Percentiles rank a stretch among this genome's conserved stretches.
Conservation (phyloP, 2,113 vertebrate species). For the Pollachius pollachius region DNA sequence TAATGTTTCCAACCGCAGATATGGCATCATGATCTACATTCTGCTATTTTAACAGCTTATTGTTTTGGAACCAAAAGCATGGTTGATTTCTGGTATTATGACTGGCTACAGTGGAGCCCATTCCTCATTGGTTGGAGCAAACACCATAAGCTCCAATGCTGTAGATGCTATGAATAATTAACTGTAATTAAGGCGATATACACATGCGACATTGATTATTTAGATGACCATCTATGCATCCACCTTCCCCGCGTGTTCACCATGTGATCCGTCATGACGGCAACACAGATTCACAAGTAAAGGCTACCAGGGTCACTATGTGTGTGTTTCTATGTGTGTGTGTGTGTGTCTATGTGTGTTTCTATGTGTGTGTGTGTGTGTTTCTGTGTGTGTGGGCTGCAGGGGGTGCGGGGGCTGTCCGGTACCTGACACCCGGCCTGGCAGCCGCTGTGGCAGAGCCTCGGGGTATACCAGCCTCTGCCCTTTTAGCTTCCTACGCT, state of each 20-base stretch:
- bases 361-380: too few species aligned
- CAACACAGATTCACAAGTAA: conserved; percentile 32
- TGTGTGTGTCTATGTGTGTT: not conserved
- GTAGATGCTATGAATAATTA: conserved; percentile 63
- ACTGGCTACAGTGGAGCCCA: too few species aligned
- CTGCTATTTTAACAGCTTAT: too few species aligned
- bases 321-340: not conserved
- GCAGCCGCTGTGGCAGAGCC: conserved; percentile 40
- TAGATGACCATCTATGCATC: conserved; percentile 64
- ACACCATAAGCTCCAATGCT: conserved; percentile 37
- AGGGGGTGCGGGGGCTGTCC: not conserved
- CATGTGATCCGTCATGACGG: conserved; percentile 63
- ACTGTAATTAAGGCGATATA: conserved; percentile 72
- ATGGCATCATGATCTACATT: too few species aligned
- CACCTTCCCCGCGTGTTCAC: conserved; percentile 58
- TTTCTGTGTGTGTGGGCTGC: not conserved
- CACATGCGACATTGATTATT: conserved; percentile 70
- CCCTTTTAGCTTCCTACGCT: conserved; percentile 48
- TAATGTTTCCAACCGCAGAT: too few species aligned
- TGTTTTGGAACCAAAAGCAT: too few species aligned
- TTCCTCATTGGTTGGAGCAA: too few species aligned
- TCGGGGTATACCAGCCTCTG: conserved; percentile 48
- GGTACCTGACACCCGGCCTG: conserved; percentile 44
- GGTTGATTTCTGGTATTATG: too few species aligned
- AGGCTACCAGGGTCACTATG: not conserved